phyloP scores from a whole-genome alignment of 2,888 invertebrate genomes.

The Drosophila emarginata region DNA sequence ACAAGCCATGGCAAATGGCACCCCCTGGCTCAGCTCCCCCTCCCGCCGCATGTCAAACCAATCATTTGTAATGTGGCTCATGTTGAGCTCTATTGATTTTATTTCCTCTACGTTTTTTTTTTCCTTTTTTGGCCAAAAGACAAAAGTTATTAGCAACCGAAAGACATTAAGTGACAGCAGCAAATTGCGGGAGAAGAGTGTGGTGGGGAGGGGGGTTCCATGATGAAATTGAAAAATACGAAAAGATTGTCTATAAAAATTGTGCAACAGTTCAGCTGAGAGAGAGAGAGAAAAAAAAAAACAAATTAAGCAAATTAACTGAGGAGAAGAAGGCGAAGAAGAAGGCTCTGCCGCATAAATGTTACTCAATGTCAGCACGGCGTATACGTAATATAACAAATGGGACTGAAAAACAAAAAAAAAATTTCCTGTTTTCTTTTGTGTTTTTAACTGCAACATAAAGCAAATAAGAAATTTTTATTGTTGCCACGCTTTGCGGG shows the following conservation, averaged over 20 bases:
- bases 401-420: no score
- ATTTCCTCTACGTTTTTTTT: constrained; percentile 20
- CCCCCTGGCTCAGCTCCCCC: not conserved
- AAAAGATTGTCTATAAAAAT: not conserved
- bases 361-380: constrained; percentile 32
- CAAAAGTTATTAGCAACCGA: constrained; percentile 67
- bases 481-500: constrained; percentile 36
- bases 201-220: not conserved
- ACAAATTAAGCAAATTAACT: constrained; percentile 2
- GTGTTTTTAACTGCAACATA: constrained; percentile 13
- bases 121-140: constrained; percentile 28
- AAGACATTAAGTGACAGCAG: constrained; percentile 58
- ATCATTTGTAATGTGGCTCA: constrained; percentile 63
- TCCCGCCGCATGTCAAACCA: constrained; percentile 50
- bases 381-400: constrained; percentile 61
- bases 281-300: no score
- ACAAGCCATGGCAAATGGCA: constrained; percentile 45
- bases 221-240: constrained; percentile 10
- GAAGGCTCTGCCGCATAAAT: constrained; percentile 9
- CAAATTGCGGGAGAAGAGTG: not conserved
- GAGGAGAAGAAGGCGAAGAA: not conserved
- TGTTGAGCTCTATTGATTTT: constrained; percentile 63
- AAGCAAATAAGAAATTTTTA: constrained; percentile 29
- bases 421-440: no score
- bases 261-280: constrained; percentile 1